Conservation (phyloP, 2,888 invertebrate species). For the Phytoseiulus persimilis region DNA sequence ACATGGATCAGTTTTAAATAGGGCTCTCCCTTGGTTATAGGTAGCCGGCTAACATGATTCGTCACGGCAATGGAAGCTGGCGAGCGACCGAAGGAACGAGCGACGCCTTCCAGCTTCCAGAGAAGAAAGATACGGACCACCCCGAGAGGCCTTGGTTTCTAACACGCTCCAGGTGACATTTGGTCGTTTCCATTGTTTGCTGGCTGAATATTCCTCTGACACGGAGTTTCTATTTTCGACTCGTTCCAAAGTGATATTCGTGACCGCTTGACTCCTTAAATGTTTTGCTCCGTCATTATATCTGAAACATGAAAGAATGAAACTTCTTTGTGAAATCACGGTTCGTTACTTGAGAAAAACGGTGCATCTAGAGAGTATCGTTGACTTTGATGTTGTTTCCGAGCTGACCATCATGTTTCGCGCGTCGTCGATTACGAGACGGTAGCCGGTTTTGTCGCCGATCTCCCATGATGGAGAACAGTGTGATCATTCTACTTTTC, state of each 20-base stretch:
- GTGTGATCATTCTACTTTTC: no score
- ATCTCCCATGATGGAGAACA: no score
- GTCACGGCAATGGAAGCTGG: neutral
- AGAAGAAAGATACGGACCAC: neutral
- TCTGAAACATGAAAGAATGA: neutral
- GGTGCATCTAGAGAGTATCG: no score
- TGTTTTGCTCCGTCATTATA: neutral
- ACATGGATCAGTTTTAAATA: neutral
- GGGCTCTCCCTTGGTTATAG: neutral
- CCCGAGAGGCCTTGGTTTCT: neutral
- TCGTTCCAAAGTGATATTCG: neutral
- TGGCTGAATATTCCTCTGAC: neutral
- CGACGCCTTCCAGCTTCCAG: neutral
- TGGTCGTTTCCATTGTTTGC: neutral
- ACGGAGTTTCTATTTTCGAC: neutral
- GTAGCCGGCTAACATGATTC: neutral
- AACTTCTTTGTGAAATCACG: neutral
- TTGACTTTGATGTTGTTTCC: no score
- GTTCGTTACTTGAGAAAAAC: neutral
- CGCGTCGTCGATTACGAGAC: no score
- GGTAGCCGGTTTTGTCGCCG: no score
- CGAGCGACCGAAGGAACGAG: neutral
- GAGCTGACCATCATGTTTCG: no score
- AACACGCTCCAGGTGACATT: neutral
- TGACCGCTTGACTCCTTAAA: neutral